phyloP scores from a whole-genome alignment of 2,888 invertebrate genomes.

The Oscheius sp. region DNA sequence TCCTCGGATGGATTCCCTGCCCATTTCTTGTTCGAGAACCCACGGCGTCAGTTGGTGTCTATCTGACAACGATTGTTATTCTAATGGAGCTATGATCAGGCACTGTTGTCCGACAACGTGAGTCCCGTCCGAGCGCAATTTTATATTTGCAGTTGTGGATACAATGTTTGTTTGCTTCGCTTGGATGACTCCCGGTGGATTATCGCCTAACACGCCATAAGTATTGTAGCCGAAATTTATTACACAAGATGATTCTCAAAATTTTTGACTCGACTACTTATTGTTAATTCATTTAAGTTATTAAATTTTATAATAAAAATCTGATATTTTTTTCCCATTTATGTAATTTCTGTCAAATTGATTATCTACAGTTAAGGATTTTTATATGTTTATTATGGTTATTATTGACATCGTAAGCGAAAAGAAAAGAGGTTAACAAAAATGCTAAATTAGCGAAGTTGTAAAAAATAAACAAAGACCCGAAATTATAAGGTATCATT shows the following conservation, averaged over 20 bases:
- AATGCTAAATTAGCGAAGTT: neutral
- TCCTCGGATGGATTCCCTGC: constrained; percentile 34
- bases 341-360: no score
- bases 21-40: constrained; percentile 22
- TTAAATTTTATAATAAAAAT: constrained; percentile 11
- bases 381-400: no score
- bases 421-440: no score
- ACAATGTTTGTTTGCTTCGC: constrained; percentile 42
- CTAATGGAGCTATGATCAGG: constrained; percentile 22
- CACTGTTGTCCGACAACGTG: constrained; percentile 33
- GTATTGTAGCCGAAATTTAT: neutral
- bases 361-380: no score
- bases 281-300: constrained; percentile 11
- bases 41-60: constrained; percentile 41
- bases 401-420: no score
- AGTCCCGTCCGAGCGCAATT: neutral
- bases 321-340: no score
- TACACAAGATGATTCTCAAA: constrained; percentile 1
- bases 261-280: constrained; percentile 23
- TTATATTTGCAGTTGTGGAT: constrained; percentile 39
- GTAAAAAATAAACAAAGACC: neutral
- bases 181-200: constrained; percentile 37
- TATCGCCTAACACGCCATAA: constrained; percentile 26
- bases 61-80: constrained; percentile 38
- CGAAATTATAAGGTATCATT: neutral